phyloP scores from a whole-genome alignment of 2,888 invertebrate species.

The Spilarctia lutea region DNA sequence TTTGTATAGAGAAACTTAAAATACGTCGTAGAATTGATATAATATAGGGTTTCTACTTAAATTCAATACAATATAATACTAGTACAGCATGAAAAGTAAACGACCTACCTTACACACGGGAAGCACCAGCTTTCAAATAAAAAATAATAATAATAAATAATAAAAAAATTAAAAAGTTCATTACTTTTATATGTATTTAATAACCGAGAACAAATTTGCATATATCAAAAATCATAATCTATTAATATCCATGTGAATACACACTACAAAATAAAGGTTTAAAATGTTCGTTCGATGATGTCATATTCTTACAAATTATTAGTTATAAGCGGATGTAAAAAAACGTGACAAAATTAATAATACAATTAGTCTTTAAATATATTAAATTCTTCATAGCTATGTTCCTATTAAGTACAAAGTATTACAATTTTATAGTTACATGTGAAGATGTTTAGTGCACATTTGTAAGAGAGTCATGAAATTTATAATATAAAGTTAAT shows the following conservation, averaged over 20 bases:
- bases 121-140: too few species aligned
- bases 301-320: background rate
- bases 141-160: too few species aligned
- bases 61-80: too few species aligned
- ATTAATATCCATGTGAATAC: background rate
- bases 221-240: background rate
- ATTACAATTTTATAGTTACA: background rate
- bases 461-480: background rate
- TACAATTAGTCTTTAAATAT: background rate
- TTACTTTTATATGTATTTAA: too few species aligned
- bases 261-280: background rate
- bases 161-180: too few species aligned
- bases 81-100: too few species aligned
- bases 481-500: background rate
- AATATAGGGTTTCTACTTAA: too few species aligned
- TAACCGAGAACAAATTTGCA: too few species aligned
- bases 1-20: too few species aligned
- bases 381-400: background rate
- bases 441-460: background rate
- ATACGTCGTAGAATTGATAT: too few species aligned
- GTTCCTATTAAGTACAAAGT: background rate
- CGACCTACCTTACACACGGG: too few species aligned
- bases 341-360: background rate
- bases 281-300: background rate
- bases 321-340: slow-evolving; percentile 1